Percentiles rank a stretch among this genome's conserved stretches.
Evolutionary conservation across 2,113 vertebrate genomes (phyloP).

Genomic region (Eulemur macaco): DNA sequence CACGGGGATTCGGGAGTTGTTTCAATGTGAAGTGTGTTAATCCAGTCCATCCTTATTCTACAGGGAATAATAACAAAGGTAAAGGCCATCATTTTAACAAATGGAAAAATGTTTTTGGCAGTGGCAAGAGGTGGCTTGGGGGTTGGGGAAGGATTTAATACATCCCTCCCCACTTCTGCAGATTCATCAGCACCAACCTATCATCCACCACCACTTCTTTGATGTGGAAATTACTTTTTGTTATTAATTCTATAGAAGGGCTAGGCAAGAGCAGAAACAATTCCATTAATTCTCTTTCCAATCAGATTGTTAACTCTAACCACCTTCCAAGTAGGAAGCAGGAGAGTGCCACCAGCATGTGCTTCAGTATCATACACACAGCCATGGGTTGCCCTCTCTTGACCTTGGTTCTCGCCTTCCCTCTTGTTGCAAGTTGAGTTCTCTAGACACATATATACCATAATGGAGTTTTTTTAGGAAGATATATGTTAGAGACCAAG

Average conservation of each 20-base stretch:
- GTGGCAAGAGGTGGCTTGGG: neutral
- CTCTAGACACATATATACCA: neutral
- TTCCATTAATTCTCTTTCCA: neutral
- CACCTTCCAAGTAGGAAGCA: neutral
- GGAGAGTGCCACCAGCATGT: fast-evolving
- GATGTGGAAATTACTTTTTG: neutral
- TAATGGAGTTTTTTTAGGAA: neutral
- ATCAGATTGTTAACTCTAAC: neutral
- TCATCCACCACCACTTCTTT: neutral
- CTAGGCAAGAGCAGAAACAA: neutral
- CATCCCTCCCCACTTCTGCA: fast-evolving
- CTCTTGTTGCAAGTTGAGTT: neutral
- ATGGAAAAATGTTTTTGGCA: neutral
- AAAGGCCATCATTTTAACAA: neutral
- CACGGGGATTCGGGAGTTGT: neutral
- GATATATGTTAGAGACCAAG: neutral
- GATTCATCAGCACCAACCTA: neutral
- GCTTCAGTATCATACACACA: neutral
- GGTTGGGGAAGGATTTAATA: neutral
- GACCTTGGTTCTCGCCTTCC: neutral
- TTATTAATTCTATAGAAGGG: neutral
- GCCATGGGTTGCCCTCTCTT: neutral
- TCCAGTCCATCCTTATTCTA: neutral
- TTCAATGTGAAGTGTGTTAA: neutral
- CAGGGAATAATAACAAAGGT: neutral